phyloP scores from a whole-genome alignment of 2,888 invertebrate species.

The Drosophila rellima region DNA sequence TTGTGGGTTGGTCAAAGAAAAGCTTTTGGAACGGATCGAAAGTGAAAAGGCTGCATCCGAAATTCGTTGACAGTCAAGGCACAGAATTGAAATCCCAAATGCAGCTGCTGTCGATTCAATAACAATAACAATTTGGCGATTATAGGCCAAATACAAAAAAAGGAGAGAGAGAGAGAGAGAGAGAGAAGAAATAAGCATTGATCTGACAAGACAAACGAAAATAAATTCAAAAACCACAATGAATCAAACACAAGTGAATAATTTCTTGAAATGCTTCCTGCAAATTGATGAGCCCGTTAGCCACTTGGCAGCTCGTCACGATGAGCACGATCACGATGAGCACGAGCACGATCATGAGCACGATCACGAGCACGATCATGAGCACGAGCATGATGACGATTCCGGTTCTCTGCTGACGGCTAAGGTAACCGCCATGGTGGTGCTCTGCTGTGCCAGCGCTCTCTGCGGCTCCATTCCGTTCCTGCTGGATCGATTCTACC shows the following conservation, averaged over 20 bases:
- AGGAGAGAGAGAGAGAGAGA: conserved; percentile 1
- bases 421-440: conserved; percentile 92
- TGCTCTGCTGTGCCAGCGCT: conserved; percentile 92
- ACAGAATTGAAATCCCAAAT: conserved; percentile 23
- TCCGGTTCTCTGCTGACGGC: conserved; percentile 87
- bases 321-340: conserved; percentile 50
- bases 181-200: conserved; percentile 17
- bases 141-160: conserved; percentile 52
- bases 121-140: conserved; percentile 53
- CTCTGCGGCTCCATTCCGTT: conserved; percentile 91
- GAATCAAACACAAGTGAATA: conserved; percentile 77
- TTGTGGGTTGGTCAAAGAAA: conserved; percentile 40
- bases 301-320: conserved; percentile 46
- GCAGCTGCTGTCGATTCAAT: conserved; percentile 38
- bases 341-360: conserved; percentile 41
- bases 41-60: conserved; percentile 46
- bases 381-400: conserved; percentile 72
- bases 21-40: conserved; percentile 43
- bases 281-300: conserved; percentile 73
- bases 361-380: conserved; percentile 50
- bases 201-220: conserved; percentile 9
- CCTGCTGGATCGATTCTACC: conserved; percentile 89
- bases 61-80: conserved; percentile 42
- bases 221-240: conserved; percentile 46
- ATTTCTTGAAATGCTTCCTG: conserved; percentile 77